A percentile compares a stretch with the other conserved stretches of the same genome.
Conservation (phyloP, 2,797 vertebrate genomes). For the Acipenser oxyrinchus region DNA sequence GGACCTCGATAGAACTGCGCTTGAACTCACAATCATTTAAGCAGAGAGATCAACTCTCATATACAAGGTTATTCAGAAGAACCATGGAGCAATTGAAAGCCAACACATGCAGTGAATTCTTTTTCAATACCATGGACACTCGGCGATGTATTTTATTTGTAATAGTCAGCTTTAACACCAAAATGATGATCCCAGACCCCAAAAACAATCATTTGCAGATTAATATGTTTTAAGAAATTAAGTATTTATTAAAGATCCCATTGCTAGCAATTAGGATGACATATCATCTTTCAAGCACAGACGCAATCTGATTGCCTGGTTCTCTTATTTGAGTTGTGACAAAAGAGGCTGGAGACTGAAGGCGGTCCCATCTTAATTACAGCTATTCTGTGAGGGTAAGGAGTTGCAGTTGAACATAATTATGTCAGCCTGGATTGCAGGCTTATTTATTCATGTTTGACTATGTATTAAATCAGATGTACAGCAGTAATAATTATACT, state of each 20-base stretch:
- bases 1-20: too few species aligned
- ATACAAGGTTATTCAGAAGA: too few species aligned
- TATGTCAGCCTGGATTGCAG: conserved; percentile 38
- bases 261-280: conserved; percentile 73
- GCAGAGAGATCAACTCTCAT: too few species aligned
- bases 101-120: too few species aligned
- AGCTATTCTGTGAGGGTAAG: conserved; percentile 42
- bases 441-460: conserved; percentile 29
- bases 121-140: too few species aligned
- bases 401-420: conserved; percentile 46
- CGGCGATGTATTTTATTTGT: too few species aligned
- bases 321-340: conserved; percentile 51
- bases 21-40: too few species aligned
- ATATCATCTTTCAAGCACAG: conserved; percentile 66
- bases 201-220: too few species aligned
- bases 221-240: conserved; percentile 40
- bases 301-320: conserved; percentile 63
- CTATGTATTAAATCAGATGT: neutral
- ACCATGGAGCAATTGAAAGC: too few species aligned
- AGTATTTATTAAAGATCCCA: conserved; percentile 81
- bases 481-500: neutral
- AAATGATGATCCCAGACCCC: too few species aligned
- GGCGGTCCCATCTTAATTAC: conserved; percentile 64
- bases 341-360: conserved; percentile 39
- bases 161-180: too few species aligned